Base-by-base conservation (phyloP, 1,140 invertebrate species). In the Drosophila novamexicana region DNA sequence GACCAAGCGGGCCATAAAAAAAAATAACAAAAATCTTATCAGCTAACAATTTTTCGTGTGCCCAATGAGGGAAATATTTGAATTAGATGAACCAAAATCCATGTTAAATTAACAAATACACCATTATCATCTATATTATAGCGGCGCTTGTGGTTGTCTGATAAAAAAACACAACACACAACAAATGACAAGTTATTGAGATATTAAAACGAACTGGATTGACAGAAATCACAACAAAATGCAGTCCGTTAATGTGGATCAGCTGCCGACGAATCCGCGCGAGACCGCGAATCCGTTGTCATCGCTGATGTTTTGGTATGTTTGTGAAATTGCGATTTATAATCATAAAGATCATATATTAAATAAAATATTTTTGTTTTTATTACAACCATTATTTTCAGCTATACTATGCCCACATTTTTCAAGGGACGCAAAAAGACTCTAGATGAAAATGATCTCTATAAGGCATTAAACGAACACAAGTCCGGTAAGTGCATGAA, bases 381-480 rank as follows among this genome's bases (percentile, higher is more conserved):
- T 22, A 22, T 22, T 22, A 22, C 22, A 22, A 2, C 1, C 2
- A 45, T 16, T 54, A n/a, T 40, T 36, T 39, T 1, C 9, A 94
- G 93, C 66, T 94, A 93, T 76, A 92, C 93, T 12, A 90, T 94
- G 69, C 93, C 93, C 50, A 93, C 93, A 68, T 94, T 94, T 79
- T 92, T 92, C 45, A 93, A 93, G 67, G 94, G 94, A 10, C 92
- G 92, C 49, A 94, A 93, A 72, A 93, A 93, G 64, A 94, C 94
- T 65, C 75, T 95, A 9, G 93, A 94, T 70, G 92, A 93, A 61
- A 75, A 82, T 6, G 95, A 95, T 91, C 91, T 95, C 6, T 94
- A 93, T 76, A 83, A 93, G 75, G 93, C 94, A 36, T 81, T 95
- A n/a, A 92, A 93, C n/a, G 93, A 94, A 56, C 94, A 95, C 74